Base-by-base conservation (phyloP, 2,113 vertebrate species). In the Sphaerodactylus townsendi region DNA sequence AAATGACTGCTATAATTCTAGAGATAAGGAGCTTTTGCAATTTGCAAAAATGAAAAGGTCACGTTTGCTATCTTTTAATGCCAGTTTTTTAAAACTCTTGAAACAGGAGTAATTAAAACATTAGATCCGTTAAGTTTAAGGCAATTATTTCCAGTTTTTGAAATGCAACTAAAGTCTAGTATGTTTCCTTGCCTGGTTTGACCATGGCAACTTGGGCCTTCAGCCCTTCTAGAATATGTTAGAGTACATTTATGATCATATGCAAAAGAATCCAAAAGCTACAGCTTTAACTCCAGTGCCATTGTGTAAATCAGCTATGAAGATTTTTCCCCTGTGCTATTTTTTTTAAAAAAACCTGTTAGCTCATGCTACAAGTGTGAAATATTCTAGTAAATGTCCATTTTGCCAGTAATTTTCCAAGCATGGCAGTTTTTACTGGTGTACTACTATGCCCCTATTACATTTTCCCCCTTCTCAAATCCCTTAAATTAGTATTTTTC, bases 31-130 rank as follows among this genome's bases (percentile, higher is more conserved):
- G 87, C 28, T 85, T 95, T 90, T 79, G 77, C 11, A 62, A 68
- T 90, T 90, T 92, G 82, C 28, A 56, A 92, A 87, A 86, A 79
- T 53, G 86, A 79, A 88, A 95, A 95, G 91, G 77, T 46, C 77
- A 84, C 87, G 81, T 85, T 80, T 68, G 91, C 93, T 95, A 94
- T 92, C 87, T 85, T 95, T 95, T 93, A 95, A 94, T 82, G 89
- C 65, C 62, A 78, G 69, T 56, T 62, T 91, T 93, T 93, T 86
- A 85, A 89, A 91, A 86, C 89, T 87, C 75, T 88, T 69, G 28
- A 59, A 91, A 71, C 81, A 85, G 79, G 78, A 41, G 19, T 2
- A 15, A 23, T 78, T 75, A 1, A 4, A 1, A 3, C 85, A 19
- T 85, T 73, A 69, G 48, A 75, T 1, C 5, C 28, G 0, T 33